phyloP scores from a whole-genome alignment of 2,888 invertebrate species.

The Endotricha flammealis region DNA sequence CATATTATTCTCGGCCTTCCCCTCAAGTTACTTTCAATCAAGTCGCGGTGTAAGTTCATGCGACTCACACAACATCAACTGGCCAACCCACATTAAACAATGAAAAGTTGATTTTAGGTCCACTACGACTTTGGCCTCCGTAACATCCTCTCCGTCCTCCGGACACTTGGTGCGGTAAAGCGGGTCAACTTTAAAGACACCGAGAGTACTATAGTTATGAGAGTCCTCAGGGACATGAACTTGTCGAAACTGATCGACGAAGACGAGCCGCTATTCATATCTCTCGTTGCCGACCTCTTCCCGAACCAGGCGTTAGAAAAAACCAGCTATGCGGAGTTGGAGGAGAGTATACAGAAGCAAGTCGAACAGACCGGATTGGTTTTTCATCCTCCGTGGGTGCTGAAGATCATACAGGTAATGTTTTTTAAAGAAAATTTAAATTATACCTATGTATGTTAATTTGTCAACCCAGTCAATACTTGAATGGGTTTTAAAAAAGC shows the following conservation, averaged over 20 bases:
- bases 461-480: too few species aligned
- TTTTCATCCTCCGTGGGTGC: constrained; percentile 95
- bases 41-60: too few species aligned
- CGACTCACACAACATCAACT: too few species aligned
- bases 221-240: constrained; percentile 98
- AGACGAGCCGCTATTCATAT: constrained; percentile 98
- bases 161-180: constrained; percentile 95
- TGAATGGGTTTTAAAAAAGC: too few species aligned
- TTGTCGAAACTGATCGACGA: constrained; percentile 97
- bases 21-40: too few species aligned
- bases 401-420: constrained; percentile 92
- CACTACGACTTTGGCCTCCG: constrained; percentile 98
- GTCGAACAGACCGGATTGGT: constrained; percentile 89
- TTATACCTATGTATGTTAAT: background rate
- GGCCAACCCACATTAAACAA: too few species aligned
- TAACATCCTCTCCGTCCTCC: constrained; percentile 95
- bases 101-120: too few species aligned
- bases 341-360: constrained; percentile 91
- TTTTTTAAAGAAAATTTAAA: background rate
- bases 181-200: constrained; percentile 93
- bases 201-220: constrained; percentile 97
- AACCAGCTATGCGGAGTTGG: constrained; percentile 91
- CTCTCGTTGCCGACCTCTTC: constrained; percentile 95
- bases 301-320: constrained; percentile 96
- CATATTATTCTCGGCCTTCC: too few species aligned